phyloP scores from a whole-genome alignment of 2,888 invertebrate species.

The Diaperis boleti region DNA sequence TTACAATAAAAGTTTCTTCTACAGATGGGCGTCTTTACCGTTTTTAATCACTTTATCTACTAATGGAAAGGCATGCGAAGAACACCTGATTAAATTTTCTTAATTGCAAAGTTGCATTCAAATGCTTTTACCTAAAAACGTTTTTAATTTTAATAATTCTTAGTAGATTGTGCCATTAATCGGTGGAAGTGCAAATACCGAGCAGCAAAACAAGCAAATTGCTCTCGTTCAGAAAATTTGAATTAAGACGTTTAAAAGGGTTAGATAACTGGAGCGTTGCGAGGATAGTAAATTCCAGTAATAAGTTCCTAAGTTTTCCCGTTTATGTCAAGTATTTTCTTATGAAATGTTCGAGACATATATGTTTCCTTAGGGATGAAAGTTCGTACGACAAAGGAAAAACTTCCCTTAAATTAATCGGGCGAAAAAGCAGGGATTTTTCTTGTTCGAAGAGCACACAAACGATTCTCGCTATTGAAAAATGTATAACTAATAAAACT shows the following conservation, averaged over 20 bases:
- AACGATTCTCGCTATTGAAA: background rate
- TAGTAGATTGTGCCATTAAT: constrained; percentile 14
- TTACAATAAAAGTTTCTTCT: too few relatives aligned
- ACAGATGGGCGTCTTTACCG: too few relatives aligned
- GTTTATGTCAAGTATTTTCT: constrained; percentile 34
- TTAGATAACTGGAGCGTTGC: constrained; percentile 8
- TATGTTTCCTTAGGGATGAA: constrained; percentile 36
- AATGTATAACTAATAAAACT: too few relatives aligned
- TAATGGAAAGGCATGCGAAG: too few relatives aligned
- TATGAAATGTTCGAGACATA: constrained; percentile 28
- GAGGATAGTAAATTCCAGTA: constrained; percentile 23
- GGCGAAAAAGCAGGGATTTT: constrained; percentile 20
- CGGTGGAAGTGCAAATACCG: constrained; percentile 3
- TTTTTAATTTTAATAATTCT: constrained; percentile 23
- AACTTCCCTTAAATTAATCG: constrained; percentile 35
- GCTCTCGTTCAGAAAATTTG: background rate
- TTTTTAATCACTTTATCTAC: too few relatives aligned
- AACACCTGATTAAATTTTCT: constrained; percentile 30
- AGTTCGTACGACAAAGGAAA: constrained; percentile 27
- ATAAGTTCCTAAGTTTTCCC: constrained; percentile 24
- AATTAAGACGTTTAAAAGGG: constrained; percentile 10
- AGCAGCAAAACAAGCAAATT: background rate
- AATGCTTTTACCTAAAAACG: constrained; percentile 20
- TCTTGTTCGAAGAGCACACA: constrained; percentile 11
- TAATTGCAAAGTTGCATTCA: constrained; percentile 14